A percentile compares a stretch with the other conserved stretches of the same genome.
Conservation (phyloP, 2,113 vertebrate species). For the Saccopteryx leptura region DNA sequence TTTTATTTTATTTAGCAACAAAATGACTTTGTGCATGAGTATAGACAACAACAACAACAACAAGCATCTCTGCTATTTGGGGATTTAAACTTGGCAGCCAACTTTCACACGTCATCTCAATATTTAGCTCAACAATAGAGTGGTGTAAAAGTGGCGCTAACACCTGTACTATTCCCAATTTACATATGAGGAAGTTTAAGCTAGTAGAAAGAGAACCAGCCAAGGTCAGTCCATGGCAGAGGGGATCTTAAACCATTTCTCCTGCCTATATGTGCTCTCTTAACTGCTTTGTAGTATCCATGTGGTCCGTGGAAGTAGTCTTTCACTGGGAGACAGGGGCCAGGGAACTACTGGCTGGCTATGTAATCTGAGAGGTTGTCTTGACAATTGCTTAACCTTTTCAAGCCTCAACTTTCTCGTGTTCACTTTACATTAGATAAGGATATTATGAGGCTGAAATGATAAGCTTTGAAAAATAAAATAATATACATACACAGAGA, state of each 20-base stretch:
- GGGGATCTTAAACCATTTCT: background rate
- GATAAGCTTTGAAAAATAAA: constrained; percentile 39
- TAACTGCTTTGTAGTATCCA: background rate
- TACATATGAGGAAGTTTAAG: background rate
- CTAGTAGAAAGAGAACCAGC: background rate
- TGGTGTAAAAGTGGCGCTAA: background rate
- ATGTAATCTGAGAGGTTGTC: background rate
- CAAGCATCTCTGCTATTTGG: background rate
- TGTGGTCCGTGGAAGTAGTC: background rate
- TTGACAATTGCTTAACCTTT: background rate
- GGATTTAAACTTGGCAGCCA: background rate
- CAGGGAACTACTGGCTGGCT: fast-evolving
- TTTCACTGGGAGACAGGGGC: background rate
- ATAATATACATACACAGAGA: background rate
- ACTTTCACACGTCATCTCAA: background rate
- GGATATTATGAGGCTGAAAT: background rate
- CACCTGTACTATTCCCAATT: background rate
- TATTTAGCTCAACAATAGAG: background rate
- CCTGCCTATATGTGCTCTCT: background rate
- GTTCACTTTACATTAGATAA: background rate
- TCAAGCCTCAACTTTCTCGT: background rate
- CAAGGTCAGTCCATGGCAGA: background rate
- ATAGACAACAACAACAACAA: background rate
- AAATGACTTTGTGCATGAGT: background rate
- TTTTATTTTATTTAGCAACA: background rate